phyloP scores from a whole-genome alignment of 2,113 vertebrate species.

The Columba livia region DNA sequence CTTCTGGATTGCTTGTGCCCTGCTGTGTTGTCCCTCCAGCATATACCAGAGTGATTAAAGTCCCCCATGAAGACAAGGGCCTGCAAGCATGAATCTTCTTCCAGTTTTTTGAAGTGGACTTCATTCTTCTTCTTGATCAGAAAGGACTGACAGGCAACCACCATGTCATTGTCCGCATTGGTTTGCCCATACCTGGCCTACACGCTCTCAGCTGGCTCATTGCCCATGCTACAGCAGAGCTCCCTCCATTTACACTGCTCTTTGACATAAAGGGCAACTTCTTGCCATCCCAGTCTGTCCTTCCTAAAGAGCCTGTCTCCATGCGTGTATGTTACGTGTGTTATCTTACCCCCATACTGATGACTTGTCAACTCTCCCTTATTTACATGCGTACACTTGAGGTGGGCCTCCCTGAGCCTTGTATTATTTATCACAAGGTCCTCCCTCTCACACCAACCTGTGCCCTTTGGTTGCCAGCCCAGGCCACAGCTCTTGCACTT shows the following conservation, averaged over 20 bases:
- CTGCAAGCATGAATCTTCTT: not conserved
- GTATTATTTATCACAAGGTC: not conserved
- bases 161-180: accelerated
- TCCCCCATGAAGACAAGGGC: not conserved
- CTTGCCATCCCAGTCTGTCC: not conserved
- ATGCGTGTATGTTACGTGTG: not conserved
- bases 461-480: not conserved
- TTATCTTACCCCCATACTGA: not conserved
- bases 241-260: not conserved
- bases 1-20: not conserved
- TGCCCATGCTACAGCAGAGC: not conserved
- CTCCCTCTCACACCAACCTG: not conserved
- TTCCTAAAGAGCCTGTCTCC: not conserved
- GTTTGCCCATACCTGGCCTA: not conserved
- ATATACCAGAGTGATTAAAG: not conserved
- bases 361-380: not conserved
- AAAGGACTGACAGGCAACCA: not conserved
- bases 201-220: not conserved
- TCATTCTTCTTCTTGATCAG: not conserved
- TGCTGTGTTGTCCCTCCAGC: not conserved
- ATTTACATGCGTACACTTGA: not conserved
- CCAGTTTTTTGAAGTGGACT: not conserved
- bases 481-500: not conserved
- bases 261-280: not conserved
- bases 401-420: not conserved